These are phyloP conservation scores for Greenwoodochromis staneri DNA, from an alignment of 2,113 vertebrate genomes.

Conservation along the genomic window DNA sequence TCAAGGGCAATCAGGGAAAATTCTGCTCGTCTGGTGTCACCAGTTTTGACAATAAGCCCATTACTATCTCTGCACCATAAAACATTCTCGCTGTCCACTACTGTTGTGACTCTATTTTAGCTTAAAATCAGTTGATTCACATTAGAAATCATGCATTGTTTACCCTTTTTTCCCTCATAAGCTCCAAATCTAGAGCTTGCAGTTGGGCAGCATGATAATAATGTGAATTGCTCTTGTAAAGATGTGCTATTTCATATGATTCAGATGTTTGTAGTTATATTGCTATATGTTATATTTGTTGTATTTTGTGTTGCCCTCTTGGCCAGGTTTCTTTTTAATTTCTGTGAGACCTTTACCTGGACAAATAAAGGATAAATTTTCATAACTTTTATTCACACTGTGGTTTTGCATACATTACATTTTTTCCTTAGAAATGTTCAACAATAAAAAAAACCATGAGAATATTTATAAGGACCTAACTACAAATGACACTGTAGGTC, in stretches of 20 bases:
- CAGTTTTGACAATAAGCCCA: not conserved
- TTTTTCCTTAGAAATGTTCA: not conserved
- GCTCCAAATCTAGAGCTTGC: not conserved
- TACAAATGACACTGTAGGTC: not conserved
- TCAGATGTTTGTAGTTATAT: not conserved
- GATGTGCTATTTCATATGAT: not conserved
- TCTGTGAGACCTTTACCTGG: not conserved
- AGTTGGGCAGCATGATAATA: not conserved
- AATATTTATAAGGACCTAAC: not conserved
- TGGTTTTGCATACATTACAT: not conserved
- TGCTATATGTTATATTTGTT: not conserved
- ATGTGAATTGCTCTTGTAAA: not conserved
- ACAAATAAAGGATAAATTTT: not conserved
- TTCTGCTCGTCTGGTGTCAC: not conserved
- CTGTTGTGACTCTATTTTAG: not conserved
- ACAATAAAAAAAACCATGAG: rapidly evolving
- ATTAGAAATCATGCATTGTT: not conserved
- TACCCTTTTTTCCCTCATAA: not conserved
- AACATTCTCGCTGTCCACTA: not conserved
- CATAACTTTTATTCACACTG: not conserved
- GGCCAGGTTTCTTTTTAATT: not conserved
- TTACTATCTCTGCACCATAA: not conserved
- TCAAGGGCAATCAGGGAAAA: not conserved
- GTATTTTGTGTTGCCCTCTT: not conserved
- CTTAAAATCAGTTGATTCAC: not conserved